A percentile compares a stretch with the other conserved stretches of the same genome.
Evolutionary conservation across 1,140 invertebrate species (phyloP).

Genomic region (Nylanderia fulva): DNA sequence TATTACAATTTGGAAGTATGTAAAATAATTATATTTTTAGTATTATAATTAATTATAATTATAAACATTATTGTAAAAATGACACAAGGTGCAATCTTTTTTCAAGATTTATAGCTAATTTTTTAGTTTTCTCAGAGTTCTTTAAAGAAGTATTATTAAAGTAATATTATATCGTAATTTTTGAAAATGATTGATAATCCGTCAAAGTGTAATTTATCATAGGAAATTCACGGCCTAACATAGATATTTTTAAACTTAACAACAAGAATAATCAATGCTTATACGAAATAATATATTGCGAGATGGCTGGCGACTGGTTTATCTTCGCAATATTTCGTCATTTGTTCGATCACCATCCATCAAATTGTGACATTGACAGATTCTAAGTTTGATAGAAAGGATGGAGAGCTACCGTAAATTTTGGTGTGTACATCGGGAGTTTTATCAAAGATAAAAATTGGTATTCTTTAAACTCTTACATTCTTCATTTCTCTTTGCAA

Average conservation of each 20-base stretch:
- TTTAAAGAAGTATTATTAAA: not conserved
- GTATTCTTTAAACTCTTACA: slow-evolving; percentile 11
- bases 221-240: not conserved
- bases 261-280: slow-evolving; percentile 46
- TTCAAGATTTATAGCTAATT: not conserved
- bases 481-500: not conserved
- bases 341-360: slow-evolving; percentile 61
- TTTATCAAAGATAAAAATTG: slow-evolving; percentile 46
- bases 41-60: not conserved
- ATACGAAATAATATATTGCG: slow-evolving; percentile 45
- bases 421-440: slow-evolving; percentile 16
- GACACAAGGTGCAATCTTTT: not conserved
- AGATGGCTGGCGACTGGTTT: slow-evolving; percentile 44
- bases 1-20: not conserved
- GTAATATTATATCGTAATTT: slow-evolving; percentile 25
- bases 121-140: not conserved
- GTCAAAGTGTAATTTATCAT: not conserved
- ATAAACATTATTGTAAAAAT: not conserved
- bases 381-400: slow-evolving; percentile 61
- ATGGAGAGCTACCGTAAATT: slow-evolving; percentile 44
- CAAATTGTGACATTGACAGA: slow-evolving; percentile 56
- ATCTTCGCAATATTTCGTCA: slow-evolving; percentile 59
- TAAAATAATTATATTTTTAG: not conserved
- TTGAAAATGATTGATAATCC: slow-evolving; percentile 23
- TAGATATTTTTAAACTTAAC: slow-evolving; percentile 19